Conservation (phyloP, 2,113 vertebrate genomes). For the Leptocoma aspasia region DNA sequence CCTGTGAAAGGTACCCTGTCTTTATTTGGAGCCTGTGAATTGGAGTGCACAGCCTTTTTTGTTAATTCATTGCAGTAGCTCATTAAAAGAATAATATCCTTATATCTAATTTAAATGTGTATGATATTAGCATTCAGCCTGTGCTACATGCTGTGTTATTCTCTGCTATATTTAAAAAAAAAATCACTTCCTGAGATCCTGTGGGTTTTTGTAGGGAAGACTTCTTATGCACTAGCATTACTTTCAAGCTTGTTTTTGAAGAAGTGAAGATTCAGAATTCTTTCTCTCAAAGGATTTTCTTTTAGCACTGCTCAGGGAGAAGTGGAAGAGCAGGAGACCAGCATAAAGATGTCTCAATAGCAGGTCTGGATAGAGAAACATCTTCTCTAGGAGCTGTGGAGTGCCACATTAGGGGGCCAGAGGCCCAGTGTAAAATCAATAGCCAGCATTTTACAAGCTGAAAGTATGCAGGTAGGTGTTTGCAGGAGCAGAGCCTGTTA, state of each 20-base stretch:
- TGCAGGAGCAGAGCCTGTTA: background rate
- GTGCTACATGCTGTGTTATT: background rate
- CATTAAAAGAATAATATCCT: background rate
- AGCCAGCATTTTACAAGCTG: background rate
- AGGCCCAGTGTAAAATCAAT: background rate
- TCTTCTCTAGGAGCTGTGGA: background rate
- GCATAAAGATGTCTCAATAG: background rate
- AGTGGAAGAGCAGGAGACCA: background rate
- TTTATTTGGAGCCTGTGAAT: background rate
- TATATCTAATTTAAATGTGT: constrained; percentile 19
- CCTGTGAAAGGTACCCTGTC: background rate
- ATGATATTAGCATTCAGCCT: background rate
- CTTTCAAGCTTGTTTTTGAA: constrained; percentile 17
- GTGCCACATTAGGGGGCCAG: background rate
- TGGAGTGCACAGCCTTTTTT: background rate
- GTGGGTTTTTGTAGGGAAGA: background rate
- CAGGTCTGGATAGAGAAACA: background rate
- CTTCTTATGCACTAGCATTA: background rate
- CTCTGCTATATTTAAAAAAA: background rate
- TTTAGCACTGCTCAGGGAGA: background rate
- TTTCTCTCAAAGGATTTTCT: constrained; percentile 9
- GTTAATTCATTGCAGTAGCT: background rate
- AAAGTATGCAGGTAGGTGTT: background rate
- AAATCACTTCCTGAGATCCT: background rate
- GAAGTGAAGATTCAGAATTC: background rate